A percentile compares a stretch with the other conserved stretches of the same genome.
phyloP scores from a whole-genome alignment of 2,888 invertebrate species.

The Nemapogon koenigi region DNA sequence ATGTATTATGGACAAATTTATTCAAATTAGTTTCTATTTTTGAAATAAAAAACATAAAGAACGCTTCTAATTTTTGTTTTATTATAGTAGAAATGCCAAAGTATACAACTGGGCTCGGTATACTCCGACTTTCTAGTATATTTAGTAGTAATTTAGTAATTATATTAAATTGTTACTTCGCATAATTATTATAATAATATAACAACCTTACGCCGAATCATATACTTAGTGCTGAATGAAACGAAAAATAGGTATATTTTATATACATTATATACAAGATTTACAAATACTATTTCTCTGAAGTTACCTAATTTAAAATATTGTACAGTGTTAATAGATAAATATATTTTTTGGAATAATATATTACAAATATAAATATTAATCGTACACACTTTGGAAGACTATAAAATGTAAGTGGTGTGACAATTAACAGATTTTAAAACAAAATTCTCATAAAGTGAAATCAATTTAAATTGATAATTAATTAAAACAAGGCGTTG shows the following conservation, averaged over 20 bases:
- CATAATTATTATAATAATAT: constrained; percentile 23
- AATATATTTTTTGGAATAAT: too few species aligned
- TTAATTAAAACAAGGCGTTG: constrained; percentile 13
- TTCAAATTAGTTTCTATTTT: too few species aligned
- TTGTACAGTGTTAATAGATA: too few species aligned
- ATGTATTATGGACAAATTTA: too few species aligned
- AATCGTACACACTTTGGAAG: not conserved
- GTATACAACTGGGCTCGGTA: constrained; percentile 3
- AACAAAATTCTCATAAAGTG: too few species aligned
- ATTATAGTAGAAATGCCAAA: constrained; percentile 10
- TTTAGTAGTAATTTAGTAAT: not conserved
- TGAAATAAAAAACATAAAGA: constrained; percentile 34
- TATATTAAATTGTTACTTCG: constrained; percentile 35
- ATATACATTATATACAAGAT: too few species aligned
- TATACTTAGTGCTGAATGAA: constrained; percentile 11
- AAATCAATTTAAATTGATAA: constrained; percentile 15
- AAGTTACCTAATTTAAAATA: too few species aligned
- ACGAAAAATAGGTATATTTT: too few species aligned
- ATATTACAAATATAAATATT: too few species aligned
- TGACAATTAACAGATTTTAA: too few species aligned
- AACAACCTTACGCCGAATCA: constrained; percentile 12
- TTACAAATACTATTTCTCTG: too few species aligned
- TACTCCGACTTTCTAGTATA: constrained; percentile 9
- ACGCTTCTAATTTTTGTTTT: constrained; percentile 26
- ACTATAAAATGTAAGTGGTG: not conserved